These are phyloP conservation scores for Leptinotarsa undecemlineata DNA, from an alignment of 1,140 invertebrate genomes.

Conservation along the genomic window DNA sequence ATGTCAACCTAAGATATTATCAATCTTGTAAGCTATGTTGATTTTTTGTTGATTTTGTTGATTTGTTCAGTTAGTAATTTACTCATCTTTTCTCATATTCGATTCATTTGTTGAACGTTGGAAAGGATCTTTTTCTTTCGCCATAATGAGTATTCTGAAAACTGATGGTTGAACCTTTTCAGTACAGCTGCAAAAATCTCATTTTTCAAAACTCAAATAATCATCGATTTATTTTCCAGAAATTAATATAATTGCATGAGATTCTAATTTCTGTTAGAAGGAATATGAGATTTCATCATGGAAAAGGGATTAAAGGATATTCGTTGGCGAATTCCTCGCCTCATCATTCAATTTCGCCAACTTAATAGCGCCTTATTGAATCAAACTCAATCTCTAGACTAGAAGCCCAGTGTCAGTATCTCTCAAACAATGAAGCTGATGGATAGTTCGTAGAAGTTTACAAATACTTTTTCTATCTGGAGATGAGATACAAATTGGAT, in stretches of 20 bases:
- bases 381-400: slow-evolving; percentile 14
- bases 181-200: no score
- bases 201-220: no score
- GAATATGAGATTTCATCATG: slow-evolving; percentile 16
- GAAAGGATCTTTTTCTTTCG: no score
- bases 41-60: no score
- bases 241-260: neutral
- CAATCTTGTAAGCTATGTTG: no score
- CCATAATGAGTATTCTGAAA: no score
- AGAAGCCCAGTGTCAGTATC: neutral
- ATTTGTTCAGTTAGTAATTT: no score
- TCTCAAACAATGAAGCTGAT: neutral
- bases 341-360: slow-evolving; percentile 20
- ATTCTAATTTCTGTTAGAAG: slow-evolving; percentile 6
- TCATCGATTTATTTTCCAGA: no score
- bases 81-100: no score
- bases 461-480: neutral
- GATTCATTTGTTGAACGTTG: no score
- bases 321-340: slow-evolving; percentile 8
- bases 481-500: slow-evolving; percentile 8
- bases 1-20: no score
- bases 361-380: slow-evolving; percentile 18
- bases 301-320: slow-evolving; percentile 24
- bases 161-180: no score
- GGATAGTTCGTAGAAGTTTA: slow-evolving; percentile 3